Base-by-base conservation (phyloP, 1,140 invertebrate genomes). In the Ceratoteleas bidentatus region DNA sequence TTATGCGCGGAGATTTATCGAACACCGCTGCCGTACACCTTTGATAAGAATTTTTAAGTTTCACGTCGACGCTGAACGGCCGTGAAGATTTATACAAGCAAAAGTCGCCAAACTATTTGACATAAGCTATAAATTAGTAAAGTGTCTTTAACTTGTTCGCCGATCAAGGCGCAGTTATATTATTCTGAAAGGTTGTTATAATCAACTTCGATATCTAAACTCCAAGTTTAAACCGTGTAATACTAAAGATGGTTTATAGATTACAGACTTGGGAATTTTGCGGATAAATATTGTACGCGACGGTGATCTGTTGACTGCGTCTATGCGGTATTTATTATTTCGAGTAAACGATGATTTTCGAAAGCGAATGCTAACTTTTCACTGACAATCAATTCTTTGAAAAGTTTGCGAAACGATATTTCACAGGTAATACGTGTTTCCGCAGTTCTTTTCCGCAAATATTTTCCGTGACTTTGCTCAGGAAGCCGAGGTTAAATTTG, bases 181-280 rank as follows among this genome's bases (percentile, higher is more conserved):
- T 58, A 65, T 52, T 65, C 34, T 34, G 43, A 52, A 74, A 65
- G 53, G 14, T 65, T 65, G 65, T 65, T 65, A 74, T 58, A 66
- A 53, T 75, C 60, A 64, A 74, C 60, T 50, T 64, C 45, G 58
- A 60, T 75, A 75, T 65, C 72, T 47, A 36, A 66, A 75, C 72
- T 36, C 49, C 7, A 75, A 66, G 62, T 66, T 75, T 38, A 47
- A 53, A 13, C 4, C 3, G 52, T 45, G 13, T 53, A 60, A 34
- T 24, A 16, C n/a, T n/a, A 11, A 45, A 53, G 24, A 43, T 52
- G 66, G n/a, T 24, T 58, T 74, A 47, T 58, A 50, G 60, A 65
- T 50, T 69, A 32, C 7, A 6, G 6, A 57, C 6, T 56, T 10
- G n/a, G 34, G 32, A 60, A 47, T 60, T 8, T 32, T 0, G 4